These are phyloP conservation scores for Drosophila histrio DNA, from an alignment of 2,888 invertebrate species.

Conservation along the genomic window DNA sequence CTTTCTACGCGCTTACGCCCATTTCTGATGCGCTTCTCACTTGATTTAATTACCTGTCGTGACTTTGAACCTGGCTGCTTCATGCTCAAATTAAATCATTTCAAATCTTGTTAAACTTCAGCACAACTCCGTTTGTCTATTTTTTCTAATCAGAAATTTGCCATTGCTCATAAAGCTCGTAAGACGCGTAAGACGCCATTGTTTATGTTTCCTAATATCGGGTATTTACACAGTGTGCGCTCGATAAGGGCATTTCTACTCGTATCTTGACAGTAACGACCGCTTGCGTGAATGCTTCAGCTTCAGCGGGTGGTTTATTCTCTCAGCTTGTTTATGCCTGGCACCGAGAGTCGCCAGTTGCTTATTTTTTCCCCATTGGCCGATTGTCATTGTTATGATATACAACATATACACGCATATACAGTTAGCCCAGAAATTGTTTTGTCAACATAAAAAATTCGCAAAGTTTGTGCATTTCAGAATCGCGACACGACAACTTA, in stretches of 20 bases:
- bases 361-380: conserved; percentile 20
- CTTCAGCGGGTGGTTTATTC: not conserved
- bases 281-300: not conserved
- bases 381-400: conserved; percentile 34
- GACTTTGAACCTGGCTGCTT: conserved; percentile 52
- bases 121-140: not conserved
- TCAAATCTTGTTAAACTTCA: not conserved
- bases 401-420: not conserved
- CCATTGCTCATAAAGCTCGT: conserved; percentile 28
- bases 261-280: conserved; percentile 61
- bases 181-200: conserved; percentile 54
- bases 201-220: conserved; percentile 63
- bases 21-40: conserved; percentile 5
- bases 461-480: no score
- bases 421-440: no score
- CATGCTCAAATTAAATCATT: not conserved
- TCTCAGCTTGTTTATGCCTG: not conserved
- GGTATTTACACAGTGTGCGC: conserved; percentile 47
- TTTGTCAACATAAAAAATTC: no score
- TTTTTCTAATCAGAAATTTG: conserved; percentile 39
- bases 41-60: conserved; percentile 38
- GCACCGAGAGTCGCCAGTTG: conserved; percentile 11
- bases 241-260: conserved; percentile 51
- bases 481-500: no score
- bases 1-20: conserved; percentile 51